Evolutionary conservation across 2,888 invertebrate genomes (phyloP).

Genomic region (Apocheima hispidaria): DNA sequence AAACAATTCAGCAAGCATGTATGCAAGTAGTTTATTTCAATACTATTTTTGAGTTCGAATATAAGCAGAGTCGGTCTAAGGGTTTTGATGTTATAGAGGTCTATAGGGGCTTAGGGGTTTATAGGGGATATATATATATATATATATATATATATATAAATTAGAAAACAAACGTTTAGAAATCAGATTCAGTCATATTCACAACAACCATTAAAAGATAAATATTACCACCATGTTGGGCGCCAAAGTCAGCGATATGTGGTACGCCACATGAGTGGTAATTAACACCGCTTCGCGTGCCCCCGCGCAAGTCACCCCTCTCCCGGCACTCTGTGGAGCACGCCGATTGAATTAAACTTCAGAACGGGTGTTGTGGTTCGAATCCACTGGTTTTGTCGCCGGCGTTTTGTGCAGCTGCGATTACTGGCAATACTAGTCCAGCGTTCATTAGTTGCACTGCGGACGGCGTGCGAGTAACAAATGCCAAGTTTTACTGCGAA

Average conservation of each 20-base stretch:
- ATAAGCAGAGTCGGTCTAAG: no score
- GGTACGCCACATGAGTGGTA: constrained; percentile 83
- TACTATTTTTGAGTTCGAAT: no score
- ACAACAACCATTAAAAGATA: constrained; percentile 75
- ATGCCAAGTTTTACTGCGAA: constrained; percentile 31
- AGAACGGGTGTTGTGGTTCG: constrained; percentile 82
- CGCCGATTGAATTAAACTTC: constrained; percentile 86
- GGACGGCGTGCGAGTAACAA: constrained; percentile 34
- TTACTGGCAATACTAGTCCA: constrained; percentile 80
- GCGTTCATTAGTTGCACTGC: constrained; percentile 75
- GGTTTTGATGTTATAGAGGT: no score
- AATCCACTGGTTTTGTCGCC: constrained; percentile 80
- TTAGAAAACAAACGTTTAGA: not conserved
- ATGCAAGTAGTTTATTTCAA: no score
- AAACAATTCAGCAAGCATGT: no score
- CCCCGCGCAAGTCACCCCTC: constrained; percentile 44
- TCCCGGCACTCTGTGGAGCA: constrained; percentile 66
- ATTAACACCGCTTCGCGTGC: constrained; percentile 78
- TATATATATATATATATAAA: no score
- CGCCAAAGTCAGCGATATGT: constrained; percentile 84
- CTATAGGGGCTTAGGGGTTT: no score
- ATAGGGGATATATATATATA: no score
- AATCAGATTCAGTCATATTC: constrained; percentile 47
- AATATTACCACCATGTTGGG: constrained; percentile 73
- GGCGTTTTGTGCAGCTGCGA: constrained; percentile 80